phyloP scores from a whole-genome alignment of 2,113 vertebrate species.

The Egretta garzetta region DNA sequence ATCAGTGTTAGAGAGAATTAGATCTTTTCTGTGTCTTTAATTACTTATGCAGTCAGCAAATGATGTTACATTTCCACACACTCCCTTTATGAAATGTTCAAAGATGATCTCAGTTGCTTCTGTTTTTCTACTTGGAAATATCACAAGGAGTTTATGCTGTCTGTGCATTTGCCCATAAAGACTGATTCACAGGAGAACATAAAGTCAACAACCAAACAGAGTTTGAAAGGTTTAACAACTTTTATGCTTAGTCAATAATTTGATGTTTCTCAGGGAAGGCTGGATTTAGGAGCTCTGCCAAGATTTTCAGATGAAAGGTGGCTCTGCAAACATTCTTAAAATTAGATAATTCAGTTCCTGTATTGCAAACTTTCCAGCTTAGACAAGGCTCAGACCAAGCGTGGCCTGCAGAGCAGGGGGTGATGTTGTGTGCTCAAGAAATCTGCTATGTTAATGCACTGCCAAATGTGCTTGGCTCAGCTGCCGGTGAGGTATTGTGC shows the following conservation, averaged over 20 bases:
- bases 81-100: not conserved
- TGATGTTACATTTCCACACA: not conserved
- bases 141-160: not conserved
- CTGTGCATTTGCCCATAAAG: not conserved
- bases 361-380: not conserved
- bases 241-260: not conserved
- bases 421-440: not conserved
- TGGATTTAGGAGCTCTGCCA: not conserved
- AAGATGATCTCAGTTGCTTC: not conserved
- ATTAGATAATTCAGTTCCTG: not conserved
- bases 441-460: not conserved
- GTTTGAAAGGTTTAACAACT: slow-evolving; percentile 9
- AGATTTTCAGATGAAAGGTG: not conserved
- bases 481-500: not conserved
- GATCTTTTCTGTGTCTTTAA: slow-evolving; percentile 17
- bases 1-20: not conserved
- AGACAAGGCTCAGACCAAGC: not conserved
- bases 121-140: not conserved
- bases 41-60: slow-evolving; percentile 15
- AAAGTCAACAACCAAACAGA: not conserved
- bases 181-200: not conserved
- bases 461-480: not conserved
- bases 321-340: not conserved
- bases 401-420: not conserved
- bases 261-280: not conserved